Conservation (phyloP, 2,113 vertebrate genomes). For the Coptodon rendalli region DNA sequence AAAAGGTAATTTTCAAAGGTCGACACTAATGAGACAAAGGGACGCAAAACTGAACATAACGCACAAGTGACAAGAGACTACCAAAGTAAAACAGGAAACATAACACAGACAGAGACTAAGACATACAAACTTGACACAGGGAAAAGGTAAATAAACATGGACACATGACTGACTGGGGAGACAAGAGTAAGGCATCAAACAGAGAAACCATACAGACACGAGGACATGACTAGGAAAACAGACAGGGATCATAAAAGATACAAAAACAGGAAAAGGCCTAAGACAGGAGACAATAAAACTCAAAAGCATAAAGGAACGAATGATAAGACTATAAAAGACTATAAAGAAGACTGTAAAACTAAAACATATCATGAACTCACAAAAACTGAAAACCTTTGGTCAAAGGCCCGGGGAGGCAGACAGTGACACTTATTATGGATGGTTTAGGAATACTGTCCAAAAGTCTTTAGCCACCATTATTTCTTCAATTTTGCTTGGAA, state of each 20-base stretch:
- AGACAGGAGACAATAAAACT: not conserved
- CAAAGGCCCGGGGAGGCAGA: not conserved
- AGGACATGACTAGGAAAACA: not conserved
- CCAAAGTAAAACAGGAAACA: not conserved
- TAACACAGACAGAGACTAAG: not conserved
- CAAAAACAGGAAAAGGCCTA: not conserved
- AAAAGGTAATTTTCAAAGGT: not conserved
- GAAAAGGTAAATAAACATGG: not conserved
- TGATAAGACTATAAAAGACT: not conserved
- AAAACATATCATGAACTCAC: not conserved
- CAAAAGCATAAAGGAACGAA: not conserved
- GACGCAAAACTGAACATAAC: not conserved
- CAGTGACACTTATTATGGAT: not conserved
- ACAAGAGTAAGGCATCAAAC: not conserved
- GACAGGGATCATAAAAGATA: not conserved
- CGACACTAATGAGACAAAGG: not conserved
- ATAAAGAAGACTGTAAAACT: not conserved
- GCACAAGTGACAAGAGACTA: not conserved
- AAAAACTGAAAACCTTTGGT: not conserved
- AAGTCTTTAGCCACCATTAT: not conserved
- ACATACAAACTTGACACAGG: not conserved
- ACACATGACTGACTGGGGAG: not conserved
- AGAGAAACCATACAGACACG: not conserved
- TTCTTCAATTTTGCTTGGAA: not conserved
- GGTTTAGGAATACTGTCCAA: not conserved